A percentile compares a stretch with the other conserved stretches of the same genome.
These are phyloP conservation scores for Carpatolechia fugitivella DNA, from an alignment of 2,888 invertebrate genomes.

Conservation along the genomic window DNA sequence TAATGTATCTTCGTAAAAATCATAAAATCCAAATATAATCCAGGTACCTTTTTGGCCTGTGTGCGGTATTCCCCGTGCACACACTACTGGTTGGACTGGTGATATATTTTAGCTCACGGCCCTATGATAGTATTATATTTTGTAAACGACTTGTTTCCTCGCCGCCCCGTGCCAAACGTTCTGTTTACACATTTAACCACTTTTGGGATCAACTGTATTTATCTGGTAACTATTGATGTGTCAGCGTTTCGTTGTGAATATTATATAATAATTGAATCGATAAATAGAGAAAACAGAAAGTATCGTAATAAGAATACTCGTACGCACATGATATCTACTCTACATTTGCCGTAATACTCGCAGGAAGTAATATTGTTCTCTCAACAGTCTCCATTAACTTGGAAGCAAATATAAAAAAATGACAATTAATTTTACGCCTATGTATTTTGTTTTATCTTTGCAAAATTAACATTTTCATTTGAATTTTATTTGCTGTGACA, in stretches of 20 bases:
- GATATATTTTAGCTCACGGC: neutral
- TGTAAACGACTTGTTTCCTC: slow-evolving; percentile 49
- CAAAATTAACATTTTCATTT: too few species aligned
- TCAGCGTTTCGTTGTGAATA: neutral
- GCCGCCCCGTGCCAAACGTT: slow-evolving; percentile 58
- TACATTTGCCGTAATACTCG: too few species aligned
- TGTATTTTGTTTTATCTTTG: too few species aligned
- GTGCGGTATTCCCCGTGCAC: too few species aligned
- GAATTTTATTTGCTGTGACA: too few species aligned
- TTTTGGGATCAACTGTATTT: slow-evolving; percentile 14
- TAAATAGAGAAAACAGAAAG: too few species aligned
- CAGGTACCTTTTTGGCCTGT: too few species aligned
- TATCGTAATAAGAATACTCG: too few species aligned
- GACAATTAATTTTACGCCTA: neutral
- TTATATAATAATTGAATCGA: neutral
- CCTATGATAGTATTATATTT: slow-evolving; percentile 46
- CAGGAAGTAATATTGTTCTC: too few species aligned
- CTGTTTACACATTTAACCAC: slow-evolving; percentile 24
- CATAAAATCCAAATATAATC: too few species aligned
- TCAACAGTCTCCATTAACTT: neutral
- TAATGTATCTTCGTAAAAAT: too few species aligned
- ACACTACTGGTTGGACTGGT: neutral
- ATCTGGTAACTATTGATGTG: neutral
- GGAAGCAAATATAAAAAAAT: neutral
- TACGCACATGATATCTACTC: too few species aligned